Evolutionary conservation across 1,140 invertebrate genomes (phyloP).

Genomic region (Drosophila ironensis): DNA sequence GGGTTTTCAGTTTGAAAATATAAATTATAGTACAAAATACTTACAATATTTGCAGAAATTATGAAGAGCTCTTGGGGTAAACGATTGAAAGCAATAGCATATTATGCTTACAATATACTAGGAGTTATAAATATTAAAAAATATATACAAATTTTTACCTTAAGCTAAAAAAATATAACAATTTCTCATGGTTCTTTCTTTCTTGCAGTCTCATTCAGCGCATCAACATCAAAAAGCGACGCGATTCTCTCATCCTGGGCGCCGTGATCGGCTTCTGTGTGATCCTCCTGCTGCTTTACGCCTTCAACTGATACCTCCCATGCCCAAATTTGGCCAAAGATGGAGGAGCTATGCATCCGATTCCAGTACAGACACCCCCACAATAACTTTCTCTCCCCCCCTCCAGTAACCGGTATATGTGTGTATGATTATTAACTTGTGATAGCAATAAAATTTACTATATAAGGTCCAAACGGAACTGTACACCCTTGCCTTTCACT

Average conservation of each 20-base stretch:
- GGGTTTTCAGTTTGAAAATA: too few species aligned
- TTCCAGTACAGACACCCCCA: conserved; percentile 25
- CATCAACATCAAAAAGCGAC: conserved; percentile 94
- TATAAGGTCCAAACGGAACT: conserved; percentile 20
- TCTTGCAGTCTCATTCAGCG: conserved; percentile 95
- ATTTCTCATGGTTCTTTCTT: conserved; percentile 82
- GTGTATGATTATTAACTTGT: conserved; percentile 73
- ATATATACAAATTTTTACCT: neutral
- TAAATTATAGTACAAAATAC: too few species aligned
- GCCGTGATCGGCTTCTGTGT: conserved; percentile 92
- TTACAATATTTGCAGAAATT: too few species aligned
- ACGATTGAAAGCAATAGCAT: too few species aligned
- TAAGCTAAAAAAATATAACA: neutral
- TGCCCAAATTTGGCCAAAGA: conserved; percentile 43
- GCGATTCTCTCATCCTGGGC: conserved; percentile 95
- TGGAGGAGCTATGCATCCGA: conserved; percentile 33
- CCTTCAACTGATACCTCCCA: conserved; percentile 83
- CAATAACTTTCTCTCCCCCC: conserved; percentile 49
- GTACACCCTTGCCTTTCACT: neutral
- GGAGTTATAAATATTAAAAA: too few species aligned
- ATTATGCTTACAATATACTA: too few species aligned
- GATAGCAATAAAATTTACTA: conserved; percentile 71
- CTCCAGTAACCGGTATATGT: conserved; percentile 46
- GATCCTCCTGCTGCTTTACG: conserved; percentile 92
- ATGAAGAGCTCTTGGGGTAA: too few species aligned